Conservation (phyloP, 1,140 invertebrate species). For the Phortica variegata region DNA sequence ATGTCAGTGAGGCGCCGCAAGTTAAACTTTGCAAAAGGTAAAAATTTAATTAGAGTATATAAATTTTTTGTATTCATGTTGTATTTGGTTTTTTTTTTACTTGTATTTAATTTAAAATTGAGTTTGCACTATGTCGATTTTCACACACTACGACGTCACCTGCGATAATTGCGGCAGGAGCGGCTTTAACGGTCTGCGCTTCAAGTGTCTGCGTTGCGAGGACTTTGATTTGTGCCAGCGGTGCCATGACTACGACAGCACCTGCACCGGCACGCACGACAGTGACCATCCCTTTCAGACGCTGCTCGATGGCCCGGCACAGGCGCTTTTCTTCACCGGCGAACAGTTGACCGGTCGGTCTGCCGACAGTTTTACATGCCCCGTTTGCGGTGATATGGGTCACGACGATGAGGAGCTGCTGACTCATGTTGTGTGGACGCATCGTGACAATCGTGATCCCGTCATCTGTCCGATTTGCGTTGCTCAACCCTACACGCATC, state of each 20-base stretch:
- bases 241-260: conserved; percentile 19
- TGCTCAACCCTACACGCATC: conserved; percentile 10
- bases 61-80: too few species aligned
- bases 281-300: conserved; percentile 30
- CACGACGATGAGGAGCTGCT: conserved; percentile 14
- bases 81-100: too few species aligned
- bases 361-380: conserved; percentile 38
- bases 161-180: conserved; percentile 26
- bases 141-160: conserved; percentile 24
- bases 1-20: too few species aligned
- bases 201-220: conserved; percentile 31
- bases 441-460: background rate
- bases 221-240: conserved; percentile 26
- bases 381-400: conserved; percentile 29
- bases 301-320: conserved; percentile 19
- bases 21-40: too few species aligned
- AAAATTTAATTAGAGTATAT: too few species aligned
- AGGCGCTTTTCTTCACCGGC: conserved; percentile 22
- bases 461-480: conserved; percentile 37
- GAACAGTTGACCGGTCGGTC: conserved; percentile 19
- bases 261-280: conserved; percentile 4
- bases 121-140: too few species aligned
- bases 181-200: conserved; percentile 19
- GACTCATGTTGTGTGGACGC: conserved; percentile 12
- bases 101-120: too few species aligned